Evolutionary conservation across 2,797 vertebrate genomes (phyloP).

Genomic region (Neomorphus geoffroyi): DNA sequence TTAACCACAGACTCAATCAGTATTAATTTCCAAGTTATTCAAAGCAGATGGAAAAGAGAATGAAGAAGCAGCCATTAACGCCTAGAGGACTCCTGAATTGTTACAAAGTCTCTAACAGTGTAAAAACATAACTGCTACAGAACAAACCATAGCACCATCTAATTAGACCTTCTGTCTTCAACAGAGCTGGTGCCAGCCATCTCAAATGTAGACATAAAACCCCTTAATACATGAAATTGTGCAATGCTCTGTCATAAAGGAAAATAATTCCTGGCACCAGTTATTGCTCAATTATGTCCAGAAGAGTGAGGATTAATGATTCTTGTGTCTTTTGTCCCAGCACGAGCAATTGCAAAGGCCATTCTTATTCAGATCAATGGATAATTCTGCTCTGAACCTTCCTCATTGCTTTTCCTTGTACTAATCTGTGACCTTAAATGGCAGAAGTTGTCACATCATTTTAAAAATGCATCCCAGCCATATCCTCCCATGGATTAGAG

Average conservation of each 20-base stretch:
- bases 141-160: neutral
- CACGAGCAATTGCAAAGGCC: conserved; percentile 18
- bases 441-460: neutral
- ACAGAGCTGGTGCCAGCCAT: neutral
- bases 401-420: neutral
- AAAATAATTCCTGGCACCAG: conserved; percentile 42
- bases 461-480: neutral
- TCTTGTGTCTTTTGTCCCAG: conserved; percentile 40
- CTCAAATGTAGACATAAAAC: neutral
- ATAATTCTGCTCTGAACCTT: conserved; percentile 15
- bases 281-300: conserved; percentile 54
- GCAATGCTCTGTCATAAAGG: neutral
- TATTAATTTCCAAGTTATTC: conserved; percentile 36
- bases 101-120: neutral
- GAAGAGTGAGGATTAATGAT: conserved; percentile 9
- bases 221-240: neutral
- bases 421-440: neutral
- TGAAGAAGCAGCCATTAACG: neutral
- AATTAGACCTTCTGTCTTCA: conserved; percentile 12
- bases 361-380: neutral
- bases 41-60: conserved; percentile 58
- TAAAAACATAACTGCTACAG: neutral
- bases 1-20: conserved; percentile 29
- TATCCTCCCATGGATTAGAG: neutral
- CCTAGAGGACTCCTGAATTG: neutral